phyloP scores from a whole-genome alignment of 2,888 invertebrate genomes.

The Kuschelorhynchus macadamiae region DNA sequence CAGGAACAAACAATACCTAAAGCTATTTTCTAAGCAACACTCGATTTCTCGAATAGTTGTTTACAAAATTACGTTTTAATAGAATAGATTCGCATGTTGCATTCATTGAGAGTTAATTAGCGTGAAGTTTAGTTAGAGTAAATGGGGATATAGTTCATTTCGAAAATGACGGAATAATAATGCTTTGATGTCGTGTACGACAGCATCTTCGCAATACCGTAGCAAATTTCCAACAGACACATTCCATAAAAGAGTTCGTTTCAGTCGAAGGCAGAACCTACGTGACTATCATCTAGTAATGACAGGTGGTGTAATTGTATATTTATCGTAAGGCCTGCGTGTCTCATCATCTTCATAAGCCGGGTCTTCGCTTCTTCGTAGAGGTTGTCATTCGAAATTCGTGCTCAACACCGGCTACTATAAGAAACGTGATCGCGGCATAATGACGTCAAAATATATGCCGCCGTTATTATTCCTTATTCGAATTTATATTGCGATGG shows the following conservation, averaged over 20 bases:
- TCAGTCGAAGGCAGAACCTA: slow-evolving; percentile 58
- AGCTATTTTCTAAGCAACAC: too few relatives aligned
- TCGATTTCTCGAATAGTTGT: slow-evolving; percentile 7
- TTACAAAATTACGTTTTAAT: slow-evolving; percentile 22
- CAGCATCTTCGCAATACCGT: slow-evolving; percentile 53
- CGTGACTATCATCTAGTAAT: slow-evolving; percentile 63
- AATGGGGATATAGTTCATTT: slow-evolving; percentile 41
- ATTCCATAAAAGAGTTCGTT: slow-evolving; percentile 59
- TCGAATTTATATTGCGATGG: too few relatives aligned
- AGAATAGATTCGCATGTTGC: slow-evolving; percentile 27
- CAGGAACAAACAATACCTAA: too few relatives aligned
- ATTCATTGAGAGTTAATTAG: slow-evolving; percentile 34
- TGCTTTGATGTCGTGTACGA: slow-evolving; percentile 46
- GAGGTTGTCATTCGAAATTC: slow-evolving; percentile 63
- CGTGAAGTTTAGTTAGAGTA: slow-evolving; percentile 29
- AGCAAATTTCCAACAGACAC: slow-evolving; percentile 57
- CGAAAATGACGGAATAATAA: slow-evolving; percentile 48
- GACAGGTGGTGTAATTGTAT: slow-evolving; percentile 63
- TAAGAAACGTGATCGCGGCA: slow-evolving; percentile 67
- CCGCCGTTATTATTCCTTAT: slow-evolving; percentile 60
- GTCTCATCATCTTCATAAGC: slow-evolving; percentile 55
- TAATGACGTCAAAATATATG: slow-evolving; percentile 67
- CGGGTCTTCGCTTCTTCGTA: slow-evolving; percentile 49
- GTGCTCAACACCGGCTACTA: slow-evolving; percentile 68
- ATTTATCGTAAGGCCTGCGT: slow-evolving; percentile 60